Conservation (phyloP, 2,888 invertebrate species). For the Amaurobius ferox region DNA sequence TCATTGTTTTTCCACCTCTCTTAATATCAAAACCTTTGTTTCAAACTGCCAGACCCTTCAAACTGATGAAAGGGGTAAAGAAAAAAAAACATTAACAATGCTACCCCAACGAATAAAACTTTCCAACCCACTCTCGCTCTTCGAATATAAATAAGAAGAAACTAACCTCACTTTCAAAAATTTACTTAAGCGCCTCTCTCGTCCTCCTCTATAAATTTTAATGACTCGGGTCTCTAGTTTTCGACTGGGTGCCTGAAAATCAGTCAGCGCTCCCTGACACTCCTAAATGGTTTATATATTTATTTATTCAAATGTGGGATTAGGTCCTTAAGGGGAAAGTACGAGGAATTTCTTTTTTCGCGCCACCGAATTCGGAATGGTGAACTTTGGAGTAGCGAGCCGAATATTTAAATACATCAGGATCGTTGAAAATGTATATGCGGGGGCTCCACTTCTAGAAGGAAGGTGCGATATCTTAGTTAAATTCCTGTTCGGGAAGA, state of each 20-base stretch:
- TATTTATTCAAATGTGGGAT: conserved; percentile 72
- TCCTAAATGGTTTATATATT: conserved; percentile 71
- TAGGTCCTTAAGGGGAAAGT: conserved; percentile 34
- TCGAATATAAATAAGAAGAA: conserved; percentile 66
- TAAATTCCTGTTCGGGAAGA: conserved; percentile 66
- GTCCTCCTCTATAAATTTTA: conserved; percentile 63
- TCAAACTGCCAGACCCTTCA: not conserved
- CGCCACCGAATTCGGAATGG: not conserved
- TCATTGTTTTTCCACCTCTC: not conserved
- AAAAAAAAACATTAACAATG: not conserved
- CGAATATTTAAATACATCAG: conserved; percentile 70
- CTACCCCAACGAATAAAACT: conserved; percentile 45
- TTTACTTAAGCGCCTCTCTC: conserved; percentile 56
- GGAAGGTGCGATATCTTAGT: conserved; percentile 34
- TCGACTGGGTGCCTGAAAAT: conserved; percentile 33
- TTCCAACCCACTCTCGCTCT: not conserved
- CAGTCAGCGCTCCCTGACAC: conserved; percentile 65
- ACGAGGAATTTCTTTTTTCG: conserved; percentile 10
- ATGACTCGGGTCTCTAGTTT: conserved; percentile 38
- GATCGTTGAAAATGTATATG: conserved; percentile 61
- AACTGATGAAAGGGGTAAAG: conserved; percentile 9
- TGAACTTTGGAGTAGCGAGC: conserved; percentile 6
- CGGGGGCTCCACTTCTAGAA: not conserved
- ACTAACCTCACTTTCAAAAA: conserved; percentile 39
- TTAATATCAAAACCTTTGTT: conserved; percentile 6